Conservation (phyloP, 64 coral and sea anemone species). For the Hydrozoanthus tunicans region DNA sequence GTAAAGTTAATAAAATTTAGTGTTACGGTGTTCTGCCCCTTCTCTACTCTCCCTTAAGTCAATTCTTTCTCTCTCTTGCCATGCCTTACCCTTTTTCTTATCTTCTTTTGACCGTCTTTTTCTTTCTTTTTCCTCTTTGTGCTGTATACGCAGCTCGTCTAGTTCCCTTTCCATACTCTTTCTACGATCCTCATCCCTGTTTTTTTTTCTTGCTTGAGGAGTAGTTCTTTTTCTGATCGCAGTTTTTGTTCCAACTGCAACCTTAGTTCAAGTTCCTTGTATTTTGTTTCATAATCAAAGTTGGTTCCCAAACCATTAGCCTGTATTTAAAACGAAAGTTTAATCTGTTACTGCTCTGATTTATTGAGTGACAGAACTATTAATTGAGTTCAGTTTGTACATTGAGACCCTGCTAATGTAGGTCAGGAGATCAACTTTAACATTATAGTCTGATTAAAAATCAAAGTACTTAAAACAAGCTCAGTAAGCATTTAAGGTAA, state of each 20-base stretch:
- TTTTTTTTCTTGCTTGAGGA: not conserved
- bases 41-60: not conserved
- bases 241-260: not conserved
- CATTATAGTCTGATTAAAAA: not conserved
- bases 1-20: no score
- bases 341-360: not conserved
- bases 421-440: no score
- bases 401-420: no score
- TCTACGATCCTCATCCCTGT: not conserved
- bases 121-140: not conserved
- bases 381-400: no score
- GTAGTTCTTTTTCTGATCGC: not conserved
- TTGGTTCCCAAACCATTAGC: not conserved
- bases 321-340: not conserved
- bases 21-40: not conserved
- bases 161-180: constrained; percentile 2
- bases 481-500: not conserved
- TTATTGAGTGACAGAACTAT: not conserved
- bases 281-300: not conserved
- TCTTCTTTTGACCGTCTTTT: not conserved
- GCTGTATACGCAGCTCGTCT: not conserved
- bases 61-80: constrained; percentile 10
- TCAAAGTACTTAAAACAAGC: not conserved
- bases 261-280: constrained; percentile 1
- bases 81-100: not conserved